phyloP scores from a whole-genome alignment of 37 sponge, comb jelly and placozoan species.

The Ianthella basta region DNA sequence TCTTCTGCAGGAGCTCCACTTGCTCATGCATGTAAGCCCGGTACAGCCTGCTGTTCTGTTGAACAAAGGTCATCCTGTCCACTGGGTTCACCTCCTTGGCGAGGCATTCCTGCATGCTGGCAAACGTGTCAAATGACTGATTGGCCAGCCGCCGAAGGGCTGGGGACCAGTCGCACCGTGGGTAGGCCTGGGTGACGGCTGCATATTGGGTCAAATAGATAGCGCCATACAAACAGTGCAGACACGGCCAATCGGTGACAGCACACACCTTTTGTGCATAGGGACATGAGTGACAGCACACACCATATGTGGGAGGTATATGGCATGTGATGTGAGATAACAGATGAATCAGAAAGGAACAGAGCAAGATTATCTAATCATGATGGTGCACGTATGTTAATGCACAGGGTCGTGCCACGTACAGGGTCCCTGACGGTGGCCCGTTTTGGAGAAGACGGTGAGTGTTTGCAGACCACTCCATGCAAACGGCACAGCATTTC shows the following conservation, averaged over 20 bases:
- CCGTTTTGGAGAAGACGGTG: background rate
- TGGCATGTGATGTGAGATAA: too few species aligned
- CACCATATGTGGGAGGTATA: too few species aligned
- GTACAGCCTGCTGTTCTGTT: conserved; percentile 50
- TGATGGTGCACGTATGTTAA: background rate
- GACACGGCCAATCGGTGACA: too few species aligned
- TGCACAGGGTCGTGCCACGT: background rate
- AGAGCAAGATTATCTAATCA: background rate
- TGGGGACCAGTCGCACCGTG: background rate
- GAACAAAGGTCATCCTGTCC: background rate
- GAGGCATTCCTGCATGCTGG: conserved; percentile 5
- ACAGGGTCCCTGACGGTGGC: background rate
- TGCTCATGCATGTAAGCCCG: conserved; percentile 63
- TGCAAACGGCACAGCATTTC: background rate
- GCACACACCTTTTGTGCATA: too few species aligned
- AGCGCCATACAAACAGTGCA: too few species aligned
- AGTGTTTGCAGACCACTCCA: conserved; percentile 17
- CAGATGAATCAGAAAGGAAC: background rate
- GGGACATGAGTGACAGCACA: too few species aligned
- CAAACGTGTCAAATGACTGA: background rate
- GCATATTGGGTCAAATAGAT: too few species aligned
- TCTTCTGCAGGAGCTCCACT: conserved; percentile 35
- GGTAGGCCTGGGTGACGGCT: background rate
- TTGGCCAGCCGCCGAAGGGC: conserved; percentile 14
- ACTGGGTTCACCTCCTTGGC: background rate